Percentiles rank a stretch among this genome's conserved stretches.
phyloP scores from a whole-genome alignment of 2,797 vertebrate genomes.

The Furcifer pardalis region DNA sequence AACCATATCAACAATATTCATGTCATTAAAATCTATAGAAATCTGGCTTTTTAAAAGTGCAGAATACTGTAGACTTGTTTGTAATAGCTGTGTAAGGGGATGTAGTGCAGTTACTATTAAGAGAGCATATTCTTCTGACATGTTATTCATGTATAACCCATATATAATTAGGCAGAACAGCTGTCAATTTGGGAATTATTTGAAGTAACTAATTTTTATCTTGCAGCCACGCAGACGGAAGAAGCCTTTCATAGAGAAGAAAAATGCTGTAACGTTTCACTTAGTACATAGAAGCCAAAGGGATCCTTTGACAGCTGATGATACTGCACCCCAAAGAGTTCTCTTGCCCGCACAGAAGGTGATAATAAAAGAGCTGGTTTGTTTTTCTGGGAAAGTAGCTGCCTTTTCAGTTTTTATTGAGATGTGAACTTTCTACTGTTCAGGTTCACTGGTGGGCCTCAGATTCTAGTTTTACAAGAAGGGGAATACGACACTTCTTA shows the following conservation, averaged over 20 bases:
- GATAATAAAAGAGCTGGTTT: neutral
- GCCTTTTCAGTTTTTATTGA: neutral
- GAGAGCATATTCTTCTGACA: neutral
- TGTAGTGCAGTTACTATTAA: neutral
- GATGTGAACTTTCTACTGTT: accelerated
- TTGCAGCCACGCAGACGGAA: constrained; percentile 93
- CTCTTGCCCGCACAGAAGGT: constrained; percentile 85
- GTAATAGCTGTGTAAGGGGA: neutral
- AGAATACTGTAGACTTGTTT: neutral
- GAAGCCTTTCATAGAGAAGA: constrained; percentile 96
- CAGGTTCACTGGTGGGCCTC: neutral
- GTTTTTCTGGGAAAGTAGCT: neutral
- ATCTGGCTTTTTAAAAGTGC: neutral
- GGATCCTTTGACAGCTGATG: constrained; percentile 93
- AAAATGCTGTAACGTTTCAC: constrained; percentile 93
- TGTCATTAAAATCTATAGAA: neutral
- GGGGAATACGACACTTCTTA: neutral
- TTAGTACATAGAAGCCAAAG: constrained; percentile 96
- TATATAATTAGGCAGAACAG: neutral
- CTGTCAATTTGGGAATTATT: neutral
- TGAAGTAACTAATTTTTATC: neutral
- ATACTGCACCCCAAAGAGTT: constrained; percentile 94
- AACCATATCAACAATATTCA: neutral
- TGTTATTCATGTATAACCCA: neutral
- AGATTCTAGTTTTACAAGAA: neutral